These are phyloP conservation scores for Eupithecia insigniata DNA, from an alignment of 2,888 invertebrate species.

Conservation along the genomic window DNA sequence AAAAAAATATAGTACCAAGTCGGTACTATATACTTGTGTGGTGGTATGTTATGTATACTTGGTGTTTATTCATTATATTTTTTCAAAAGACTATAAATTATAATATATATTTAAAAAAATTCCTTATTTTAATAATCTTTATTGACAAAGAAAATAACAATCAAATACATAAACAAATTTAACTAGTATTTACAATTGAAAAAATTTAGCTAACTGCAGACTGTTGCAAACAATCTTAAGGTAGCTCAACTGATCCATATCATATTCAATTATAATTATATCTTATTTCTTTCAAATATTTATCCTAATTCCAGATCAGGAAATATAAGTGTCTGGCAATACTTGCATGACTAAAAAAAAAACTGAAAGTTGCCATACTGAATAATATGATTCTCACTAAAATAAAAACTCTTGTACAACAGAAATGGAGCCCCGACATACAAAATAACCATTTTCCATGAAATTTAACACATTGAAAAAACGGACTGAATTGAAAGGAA, in stretches of 20 bases:
- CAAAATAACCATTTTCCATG: constrained; percentile 75
- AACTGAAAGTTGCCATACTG: not conserved
- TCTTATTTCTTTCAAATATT: not conserved
- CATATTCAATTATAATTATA: too few relatives aligned
- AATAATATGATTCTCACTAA: not conserved
- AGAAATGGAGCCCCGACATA: constrained; percentile 47
- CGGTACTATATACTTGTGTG: too few relatives aligned
- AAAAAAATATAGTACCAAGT: too few relatives aligned
- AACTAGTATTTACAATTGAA: too few relatives aligned
- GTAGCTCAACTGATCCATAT: too few relatives aligned
- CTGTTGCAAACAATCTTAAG: too few relatives aligned
- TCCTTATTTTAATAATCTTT: too few relatives aligned
- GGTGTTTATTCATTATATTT: not conserved
- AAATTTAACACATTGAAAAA: constrained; percentile 79
- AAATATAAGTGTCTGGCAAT: not conserved
- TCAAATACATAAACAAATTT: too few relatives aligned
- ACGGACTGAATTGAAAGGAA: constrained; percentile 49
- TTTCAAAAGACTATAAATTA: not conserved
- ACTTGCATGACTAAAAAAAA: not conserved
- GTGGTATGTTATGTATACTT: too few relatives aligned
- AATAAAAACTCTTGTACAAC: constrained; percentile 1
- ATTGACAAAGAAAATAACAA: too few relatives aligned
- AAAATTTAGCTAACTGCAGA: too few relatives aligned
- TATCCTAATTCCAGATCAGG: not conserved
- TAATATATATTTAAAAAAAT: too few relatives aligned